Evolutionary conservation across 2,888 invertebrate genomes (phyloP), one percentile per base, ranked within the genome.

Genomic region (Cacoxenus indagator): DNA sequence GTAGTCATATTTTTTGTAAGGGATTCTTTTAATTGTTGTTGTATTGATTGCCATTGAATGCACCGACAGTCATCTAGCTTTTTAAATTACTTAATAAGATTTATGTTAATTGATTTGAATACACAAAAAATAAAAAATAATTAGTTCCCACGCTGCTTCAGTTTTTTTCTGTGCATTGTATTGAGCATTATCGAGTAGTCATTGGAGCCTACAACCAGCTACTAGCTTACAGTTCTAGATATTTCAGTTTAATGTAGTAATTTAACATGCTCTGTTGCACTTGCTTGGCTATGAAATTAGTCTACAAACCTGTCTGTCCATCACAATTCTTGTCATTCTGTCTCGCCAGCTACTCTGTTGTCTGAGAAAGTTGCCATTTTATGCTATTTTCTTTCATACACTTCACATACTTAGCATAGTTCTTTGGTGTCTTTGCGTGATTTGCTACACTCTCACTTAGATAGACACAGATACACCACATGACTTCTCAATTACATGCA

Each of bases 401-500:
- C 51, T 51, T 51, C 22, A 51, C 51, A 51, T 51, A 51, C 51
- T 19, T 51, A 17, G 54, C 31, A 9, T 27, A 61, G 43, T 22
- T 43, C 57, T 72, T 66, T 62, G 67, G 71, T 64, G 59, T 45
- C 65, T 66, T 37, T 54, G 26, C 45, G 51, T 26, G 9, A 27
- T 57, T 17, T 22, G 70, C 68, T 70, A 68, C 70, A 45, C 59
- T 61, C 61, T 45, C 19, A 22, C 54, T 64, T 70, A 37, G 8
- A 37, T 14, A 37, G 9, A 51, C 51, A 51, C 22, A 51, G 19
- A 51, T 51, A 22, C 51, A 22, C 22, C 11, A 19, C 70, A 70
- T 72, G 64, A 64, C 67, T 67, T 76, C 73, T 76, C 71, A 74
- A 72, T 78, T 80, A 73, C 74, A 74, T 67, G 51, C 67, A 55